Evolutionary conservation across 2,888 invertebrate species (phyloP), one percentile per base, ranked within the genome.

Genomic region (Syrista parreyssii): DNA sequence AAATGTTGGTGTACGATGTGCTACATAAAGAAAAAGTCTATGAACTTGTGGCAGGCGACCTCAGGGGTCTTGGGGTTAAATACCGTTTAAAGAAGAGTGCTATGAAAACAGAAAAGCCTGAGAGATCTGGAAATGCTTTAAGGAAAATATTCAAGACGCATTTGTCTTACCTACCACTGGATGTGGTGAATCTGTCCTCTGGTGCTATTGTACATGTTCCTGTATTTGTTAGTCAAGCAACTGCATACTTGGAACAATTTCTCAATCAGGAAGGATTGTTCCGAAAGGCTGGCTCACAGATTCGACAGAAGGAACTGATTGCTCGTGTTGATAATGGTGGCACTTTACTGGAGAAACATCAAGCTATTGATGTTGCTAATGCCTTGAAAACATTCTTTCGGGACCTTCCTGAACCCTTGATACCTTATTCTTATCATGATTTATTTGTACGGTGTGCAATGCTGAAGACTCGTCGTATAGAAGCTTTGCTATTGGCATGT

Each of bases 371-470:
- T 92, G 95, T 97, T 30, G 97, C 97, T 1, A 96, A 95, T 89
- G 94, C 97, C 40, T 92, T 98, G 34, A 98, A 98, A 90, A 94
- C 95, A 74, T 98, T 97, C 90, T 94, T 98, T 81, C 93, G 98
- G 79, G 95, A 96, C 89, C 92, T 98, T 76, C 97, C 97, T 0
- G 97, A 97, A 85, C 97, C 98, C 0, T 92, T 98, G 32, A 95
- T 98, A 91, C 97, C 95, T 0, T 92, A 91, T 81, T 88, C 90
- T 0, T 95, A 95, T 81, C 97, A 98, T 87, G 97, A 97, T 86
- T 91, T 96, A 68, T 94, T 98, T 80, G 91, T 97, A 23, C 93
- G 95, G 83, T 95, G 95, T 89, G 92, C 94, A 74, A 90, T 95
- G 79, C 91, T 95, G 1, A 92, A 93, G 76, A 94, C 93, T 71